These are phyloP conservation scores for Tetramorium bicarinatum DNA, from an alignment of 2,888 invertebrate species.

Conservation along the genomic window DNA sequence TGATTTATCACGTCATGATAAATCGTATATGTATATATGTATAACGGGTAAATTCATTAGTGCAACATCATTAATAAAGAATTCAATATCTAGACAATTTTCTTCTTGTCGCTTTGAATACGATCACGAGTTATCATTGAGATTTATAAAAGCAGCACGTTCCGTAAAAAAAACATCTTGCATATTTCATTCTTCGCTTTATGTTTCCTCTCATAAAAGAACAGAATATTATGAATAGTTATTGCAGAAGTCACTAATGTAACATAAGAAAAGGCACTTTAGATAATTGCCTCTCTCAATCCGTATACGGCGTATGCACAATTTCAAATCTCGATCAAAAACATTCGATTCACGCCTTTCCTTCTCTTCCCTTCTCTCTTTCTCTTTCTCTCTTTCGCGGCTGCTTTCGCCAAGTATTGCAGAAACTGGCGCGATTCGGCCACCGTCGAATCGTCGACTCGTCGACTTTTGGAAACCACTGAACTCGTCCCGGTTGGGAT, in stretches of 20 bases:
- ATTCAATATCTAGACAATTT: neutral
- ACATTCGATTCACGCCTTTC: slow-evolving; percentile 15
- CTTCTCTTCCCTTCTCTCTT: slow-evolving; percentile 35
- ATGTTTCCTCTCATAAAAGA: slow-evolving; percentile 6
- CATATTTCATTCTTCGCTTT: slow-evolving; percentile 5
- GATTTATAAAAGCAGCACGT: neutral
- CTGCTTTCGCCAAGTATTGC: slow-evolving; percentile 31
- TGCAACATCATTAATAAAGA: slow-evolving; percentile 1
- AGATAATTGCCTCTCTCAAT: neutral
- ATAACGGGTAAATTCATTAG: neutral
- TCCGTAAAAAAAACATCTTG: neutral
- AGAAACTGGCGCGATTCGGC: slow-evolving; percentile 61
- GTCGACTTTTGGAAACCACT: slow-evolving; percentile 79
- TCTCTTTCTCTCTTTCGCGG: slow-evolving; percentile 21
- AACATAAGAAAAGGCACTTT: neutral
- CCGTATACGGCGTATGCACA: neutral
- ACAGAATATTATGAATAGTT: neutral
- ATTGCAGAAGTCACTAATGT: neutral
- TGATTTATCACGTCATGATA: neutral
- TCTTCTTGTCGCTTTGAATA: neutral
- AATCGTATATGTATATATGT: too few species aligned
- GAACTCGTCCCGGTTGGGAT: slow-evolving; percentile 78
- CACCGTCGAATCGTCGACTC: slow-evolving; percentile 71
- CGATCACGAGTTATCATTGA: neutral
- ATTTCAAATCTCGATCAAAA: slow-evolving; percentile 19